Conservation (phyloP, 2,113 vertebrate species). For the Pelobates fuscus region DNA sequence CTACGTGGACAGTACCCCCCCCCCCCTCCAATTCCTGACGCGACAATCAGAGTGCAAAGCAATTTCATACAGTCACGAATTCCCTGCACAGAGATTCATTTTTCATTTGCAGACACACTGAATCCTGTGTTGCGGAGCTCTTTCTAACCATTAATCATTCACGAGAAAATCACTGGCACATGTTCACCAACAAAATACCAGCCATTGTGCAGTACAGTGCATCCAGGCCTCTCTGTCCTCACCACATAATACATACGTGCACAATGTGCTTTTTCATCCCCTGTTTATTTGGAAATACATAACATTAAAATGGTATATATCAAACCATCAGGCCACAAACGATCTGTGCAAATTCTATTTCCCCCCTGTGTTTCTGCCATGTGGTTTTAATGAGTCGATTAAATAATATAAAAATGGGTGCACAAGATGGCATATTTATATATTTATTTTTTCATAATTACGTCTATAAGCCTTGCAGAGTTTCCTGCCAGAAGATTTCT, state of each 20-base stretch:
- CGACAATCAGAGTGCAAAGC: background rate
- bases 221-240: background rate
- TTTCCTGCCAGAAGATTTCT: too few species aligned
- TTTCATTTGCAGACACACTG: too few species aligned
- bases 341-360: background rate
- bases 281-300: too few species aligned
- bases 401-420: background rate
- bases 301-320: background rate
- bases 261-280: background rate
- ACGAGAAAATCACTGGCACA: background rate
- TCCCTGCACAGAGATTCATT: background rate
- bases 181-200: background rate
- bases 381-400: conserved; percentile 1
- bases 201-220: background rate
- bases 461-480: too few species aligned
- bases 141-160: too few species aligned
- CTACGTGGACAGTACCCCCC: too few species aligned
- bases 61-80: background rate
- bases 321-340: background rate
- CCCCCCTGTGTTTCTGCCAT: background rate
- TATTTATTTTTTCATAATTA: too few species aligned
- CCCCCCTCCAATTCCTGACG: background rate
- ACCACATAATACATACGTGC: background rate
- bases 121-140: too few species aligned
- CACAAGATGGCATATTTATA: background rate